Evolutionary conservation across 2,797 vertebrate species (phyloP), one percentile per base, ranked within the genome.

Genomic region (Phylloscopus collybita): DNA sequence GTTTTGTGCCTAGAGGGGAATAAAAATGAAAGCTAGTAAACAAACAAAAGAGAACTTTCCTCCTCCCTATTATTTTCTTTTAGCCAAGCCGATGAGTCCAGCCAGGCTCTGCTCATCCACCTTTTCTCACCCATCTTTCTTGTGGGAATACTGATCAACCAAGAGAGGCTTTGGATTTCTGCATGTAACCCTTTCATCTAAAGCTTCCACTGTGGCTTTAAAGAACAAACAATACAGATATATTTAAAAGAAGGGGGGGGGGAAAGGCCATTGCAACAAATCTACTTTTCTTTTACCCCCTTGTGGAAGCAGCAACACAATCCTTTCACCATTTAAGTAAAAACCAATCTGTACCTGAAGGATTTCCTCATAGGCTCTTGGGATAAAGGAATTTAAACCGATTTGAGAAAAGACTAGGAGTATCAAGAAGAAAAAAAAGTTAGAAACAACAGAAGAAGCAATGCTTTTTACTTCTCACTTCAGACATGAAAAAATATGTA

Each of bases 111-210:
- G 45, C 65, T 30, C 26, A 80, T 61, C 79, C 60, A 82, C 66
- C 25, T 94, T 84, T 90, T 51, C 64, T 93, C 83, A 70, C 66
- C 49, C 50, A 10, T 10, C 12, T 66, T 78, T 96, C 93, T 78
- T 87, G 9, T 59, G 82, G 88, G 94, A 95, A 90, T 91, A 88
- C 50, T 66, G 47, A 96, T 95, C 29, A 90, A 67, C 66, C 12
- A 76, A 64, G 61, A 86, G n/a, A 96, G 36, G n/a, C 90, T 97
- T 96, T 97, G 92, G 95, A 97, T 25, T 89, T 86, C 49, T 11
- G 59, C 42, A 67, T 64, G 38, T n/a, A 74, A 21, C 32, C 71
- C 72, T 97, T 93, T 94, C 72, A 96, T 94, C 86, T 94, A 69
- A 82, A 93, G 21, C 12, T 92, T 95, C 45, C 81, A 45, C 51